Evolutionary conservation across 35 echinoderm and acorn worm genomes (phyloP).

Genomic region (Acanthaster planci): DNA sequence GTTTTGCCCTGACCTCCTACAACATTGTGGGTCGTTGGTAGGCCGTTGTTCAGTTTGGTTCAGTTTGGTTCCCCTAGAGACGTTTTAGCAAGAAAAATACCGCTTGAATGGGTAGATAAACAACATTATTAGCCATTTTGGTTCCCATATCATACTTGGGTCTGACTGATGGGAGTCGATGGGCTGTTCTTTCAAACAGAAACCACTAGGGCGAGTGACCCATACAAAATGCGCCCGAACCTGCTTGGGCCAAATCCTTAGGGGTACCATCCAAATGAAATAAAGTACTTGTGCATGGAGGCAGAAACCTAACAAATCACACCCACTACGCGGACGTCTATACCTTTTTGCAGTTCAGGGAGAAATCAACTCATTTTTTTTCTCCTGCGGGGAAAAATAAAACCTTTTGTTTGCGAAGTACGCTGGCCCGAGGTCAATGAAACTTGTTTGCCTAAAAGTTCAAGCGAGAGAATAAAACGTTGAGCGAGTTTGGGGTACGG

Average conservation of each 20-base stretch:
- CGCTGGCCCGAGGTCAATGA: slow-evolving; percentile 10
- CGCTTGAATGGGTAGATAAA: neutral
- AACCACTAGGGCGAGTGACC: neutral
- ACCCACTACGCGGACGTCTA: neutral
- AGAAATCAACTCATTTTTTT: neutral
- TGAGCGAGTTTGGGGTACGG: too few species aligned
- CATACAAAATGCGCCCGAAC: slow-evolving; percentile 1
- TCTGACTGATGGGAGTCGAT: neutral
- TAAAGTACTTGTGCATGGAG: slow-evolving; percentile 1
- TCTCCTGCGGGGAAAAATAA: neutral
- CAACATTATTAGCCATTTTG: neutral
- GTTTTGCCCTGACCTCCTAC: neutral
- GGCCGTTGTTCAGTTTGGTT: neutral
- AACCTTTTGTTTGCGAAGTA: slow-evolving; percentile 25
- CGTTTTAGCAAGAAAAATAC: slow-evolving; percentile 19
- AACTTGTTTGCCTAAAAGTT: slow-evolving; percentile 1
- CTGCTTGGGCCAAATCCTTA: neutral
- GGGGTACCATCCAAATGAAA: neutral
- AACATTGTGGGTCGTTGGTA: too few species aligned
- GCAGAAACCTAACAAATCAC: slow-evolving; percentile 4
- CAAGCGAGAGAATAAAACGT: too few species aligned
- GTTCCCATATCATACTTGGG: neutral
- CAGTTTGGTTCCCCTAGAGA: neutral
- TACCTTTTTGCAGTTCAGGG: neutral
- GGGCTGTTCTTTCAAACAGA: neutral